Conservation (phyloP, 2,797 vertebrate species). For the Falco berigora region DNA sequence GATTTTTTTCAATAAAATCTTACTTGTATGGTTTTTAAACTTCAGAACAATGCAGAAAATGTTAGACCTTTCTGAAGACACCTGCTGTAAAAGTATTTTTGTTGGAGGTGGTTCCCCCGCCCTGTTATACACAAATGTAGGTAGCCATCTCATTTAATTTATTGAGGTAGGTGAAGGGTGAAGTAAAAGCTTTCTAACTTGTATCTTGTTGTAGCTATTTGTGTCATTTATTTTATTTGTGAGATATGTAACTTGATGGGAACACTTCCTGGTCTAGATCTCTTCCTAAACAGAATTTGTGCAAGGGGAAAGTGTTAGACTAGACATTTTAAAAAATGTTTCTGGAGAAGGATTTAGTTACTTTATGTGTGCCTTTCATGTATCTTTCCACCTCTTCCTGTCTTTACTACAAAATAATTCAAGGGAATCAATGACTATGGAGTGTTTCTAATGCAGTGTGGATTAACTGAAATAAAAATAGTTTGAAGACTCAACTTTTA, state of each 20-base stretch:
- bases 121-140: background rate
- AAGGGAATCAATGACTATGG: background rate
- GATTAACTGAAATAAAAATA: background rate
- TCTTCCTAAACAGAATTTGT: background rate
- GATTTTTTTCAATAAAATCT: background rate
- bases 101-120: background rate
- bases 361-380: background rate
- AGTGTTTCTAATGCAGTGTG: background rate
- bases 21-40: background rate
- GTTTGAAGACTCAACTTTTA: background rate
- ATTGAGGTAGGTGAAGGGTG: background rate
- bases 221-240: background rate
- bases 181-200: background rate
- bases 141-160: background rate
- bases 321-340: background rate
- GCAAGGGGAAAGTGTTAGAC: background rate
- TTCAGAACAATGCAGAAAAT: background rate
- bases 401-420: background rate
- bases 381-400: background rate
- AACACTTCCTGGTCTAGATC: background rate
- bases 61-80: background rate
- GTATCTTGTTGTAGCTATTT: background rate
- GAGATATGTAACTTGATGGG: background rate
- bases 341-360: background rate
- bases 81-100: background rate